Evolutionary conservation across 2,113 vertebrate species (phyloP).

Genomic region (Columbina picui): DNA sequence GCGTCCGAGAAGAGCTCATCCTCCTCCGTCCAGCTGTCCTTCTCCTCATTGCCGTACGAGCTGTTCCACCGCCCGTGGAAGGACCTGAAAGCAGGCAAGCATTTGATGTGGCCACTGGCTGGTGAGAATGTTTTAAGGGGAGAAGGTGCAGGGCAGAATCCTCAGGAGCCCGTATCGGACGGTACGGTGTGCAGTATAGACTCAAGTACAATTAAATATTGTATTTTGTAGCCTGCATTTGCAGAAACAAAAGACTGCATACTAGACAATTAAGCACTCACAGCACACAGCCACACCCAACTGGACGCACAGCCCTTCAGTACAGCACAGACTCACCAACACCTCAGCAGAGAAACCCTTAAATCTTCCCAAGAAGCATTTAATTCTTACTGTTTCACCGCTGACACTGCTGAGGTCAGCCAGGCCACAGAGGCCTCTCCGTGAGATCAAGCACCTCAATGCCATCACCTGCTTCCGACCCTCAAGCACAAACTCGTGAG

Average conservation of each 20-base stretch:
- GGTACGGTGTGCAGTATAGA: accelerated
- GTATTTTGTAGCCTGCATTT: not conserved
- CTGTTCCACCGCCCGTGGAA: constrained; percentile 22
- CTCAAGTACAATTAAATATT: accelerated
- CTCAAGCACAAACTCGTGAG: not conserved
- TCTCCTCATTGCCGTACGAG: constrained; percentile 53
- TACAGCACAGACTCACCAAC: not conserved
- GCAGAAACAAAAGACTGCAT: not conserved
- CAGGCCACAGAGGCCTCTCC: not conserved
- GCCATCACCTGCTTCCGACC: not conserved
- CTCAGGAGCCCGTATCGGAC: not conserved
- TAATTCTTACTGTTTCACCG: not conserved
- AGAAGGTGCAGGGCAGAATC: not conserved
- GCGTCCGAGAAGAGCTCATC: constrained; percentile 72
- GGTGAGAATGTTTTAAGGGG: not conserved
- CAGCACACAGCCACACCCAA: not conserved
- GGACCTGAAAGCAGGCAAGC: constrained; percentile 52
- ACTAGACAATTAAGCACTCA: not conserved
- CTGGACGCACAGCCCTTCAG: not conserved
- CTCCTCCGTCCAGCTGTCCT: constrained; percentile 77
- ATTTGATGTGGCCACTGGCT: not conserved
- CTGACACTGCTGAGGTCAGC: not conserved
- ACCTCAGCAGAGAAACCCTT: not conserved
- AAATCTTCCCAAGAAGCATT: not conserved
- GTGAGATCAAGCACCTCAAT: not conserved